Evolutionary conservation across 2,797 vertebrate genomes (phyloP), one percentile per base, ranked within the genome.

Genomic region (Masticophis lateralis): DNA sequence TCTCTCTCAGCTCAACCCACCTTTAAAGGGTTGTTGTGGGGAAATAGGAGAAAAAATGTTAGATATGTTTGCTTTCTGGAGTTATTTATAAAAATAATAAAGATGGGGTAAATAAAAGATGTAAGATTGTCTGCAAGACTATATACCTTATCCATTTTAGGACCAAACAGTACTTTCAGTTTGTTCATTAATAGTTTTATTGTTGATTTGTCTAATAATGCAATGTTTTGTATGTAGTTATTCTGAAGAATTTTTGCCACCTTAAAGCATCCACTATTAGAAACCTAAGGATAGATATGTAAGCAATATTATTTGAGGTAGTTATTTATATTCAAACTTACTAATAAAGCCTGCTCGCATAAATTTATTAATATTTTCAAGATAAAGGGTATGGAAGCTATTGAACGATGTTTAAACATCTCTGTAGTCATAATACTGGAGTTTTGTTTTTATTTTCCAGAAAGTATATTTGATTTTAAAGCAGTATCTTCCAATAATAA

Each of bases 141-240:
- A 53, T 56, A 88, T 57, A 9, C 1, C 16, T 14, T 92, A 27
- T 25, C 27, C 88, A 88, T 95, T 55, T 96, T 22, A 66, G 86
- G 95, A 88, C 92, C 57, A 89, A 47, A 27, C 43, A 88, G 87
- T 92, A 63, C 93, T 91, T 92, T 86, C 0, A 28, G 27, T 61
- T 89, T 95, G 95, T 95, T 86, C 87, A 96, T 94, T 91, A 89
- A 95, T 93, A 92, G 92, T 97, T 92, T 47, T 94, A 90, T 37
- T 91, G 95, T 97, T 96, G 86, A 94, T 95, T 95, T 97, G 95
- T 96, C 94, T 95, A 97, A 95, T 95, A 96, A 96, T 86, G 20
- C 90, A 92, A 92, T 43, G 2, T 20, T 79, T 37, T 79, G 13
- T 79, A 43, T 43, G 69, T 20, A 20, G 32, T 79, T 43, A 22